phyloP scores from a whole-genome alignment of 2,113 vertebrate genomes.

The Aix galericulata region DNA sequence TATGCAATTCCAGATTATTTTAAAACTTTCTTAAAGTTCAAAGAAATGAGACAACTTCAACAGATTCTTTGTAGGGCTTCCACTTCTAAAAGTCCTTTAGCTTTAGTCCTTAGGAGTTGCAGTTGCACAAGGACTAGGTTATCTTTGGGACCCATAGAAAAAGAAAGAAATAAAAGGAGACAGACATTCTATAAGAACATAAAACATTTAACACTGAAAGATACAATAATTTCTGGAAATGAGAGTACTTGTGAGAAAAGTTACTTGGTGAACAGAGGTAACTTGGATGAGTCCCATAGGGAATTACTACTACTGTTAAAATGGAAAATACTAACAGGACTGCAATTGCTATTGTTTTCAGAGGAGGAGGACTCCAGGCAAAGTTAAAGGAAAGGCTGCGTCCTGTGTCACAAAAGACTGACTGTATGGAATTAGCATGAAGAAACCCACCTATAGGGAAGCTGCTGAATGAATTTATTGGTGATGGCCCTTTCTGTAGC shows the following conservation, averaged over 20 bases:
- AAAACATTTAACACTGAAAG: neutral
- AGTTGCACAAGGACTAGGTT: neutral
- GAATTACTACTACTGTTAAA: neutral
- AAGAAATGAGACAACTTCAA: neutral
- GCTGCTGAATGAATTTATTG: constrained; percentile 89
- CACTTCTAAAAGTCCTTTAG: neutral
- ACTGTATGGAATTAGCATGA: neutral
- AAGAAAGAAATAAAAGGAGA: neutral
- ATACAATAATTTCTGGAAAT: neutral
- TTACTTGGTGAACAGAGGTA: neutral
- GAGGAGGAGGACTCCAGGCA: neutral
- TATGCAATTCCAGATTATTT: neutral
- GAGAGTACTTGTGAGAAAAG: neutral
- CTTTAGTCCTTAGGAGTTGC: neutral
- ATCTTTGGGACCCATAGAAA: neutral
- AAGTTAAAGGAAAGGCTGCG: neutral
- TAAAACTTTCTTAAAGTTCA: neutral
- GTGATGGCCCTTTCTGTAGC: constrained; percentile 90
- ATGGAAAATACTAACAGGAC: neutral
- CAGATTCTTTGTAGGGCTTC: neutral
- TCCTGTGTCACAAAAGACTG: neutral
- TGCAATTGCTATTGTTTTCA: neutral
- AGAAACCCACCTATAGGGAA: constrained; percentile 91
- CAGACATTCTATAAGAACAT: neutral
- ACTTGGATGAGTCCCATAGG: neutral